A percentile compares a stretch with the other conserved stretches of the same genome.
phyloP scores from a whole-genome alignment of 2,797 vertebrate genomes.

The Tympanoctomys barrerae region DNA sequence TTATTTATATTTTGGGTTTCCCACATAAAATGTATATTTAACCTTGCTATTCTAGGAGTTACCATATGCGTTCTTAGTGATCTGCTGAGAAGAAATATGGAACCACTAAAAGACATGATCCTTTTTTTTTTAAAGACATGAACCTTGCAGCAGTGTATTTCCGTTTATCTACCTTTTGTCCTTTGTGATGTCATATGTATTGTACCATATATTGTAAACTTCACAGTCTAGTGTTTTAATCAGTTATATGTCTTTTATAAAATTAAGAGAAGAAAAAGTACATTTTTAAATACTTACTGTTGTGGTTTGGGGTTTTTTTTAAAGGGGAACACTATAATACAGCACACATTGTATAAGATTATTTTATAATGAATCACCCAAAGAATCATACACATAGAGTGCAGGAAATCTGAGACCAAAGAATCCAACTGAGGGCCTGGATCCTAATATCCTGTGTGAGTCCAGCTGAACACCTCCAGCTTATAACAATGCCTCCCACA shows the following conservation, averaged over 20 bases:
- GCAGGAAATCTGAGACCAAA: no score
- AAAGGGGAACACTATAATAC: no score
- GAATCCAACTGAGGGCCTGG: no score
- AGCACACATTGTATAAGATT: no score
- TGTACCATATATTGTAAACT: not conserved
- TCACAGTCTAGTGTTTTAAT: not conserved
- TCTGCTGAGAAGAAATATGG: slow-evolving; percentile 2
- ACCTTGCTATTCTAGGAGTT: not conserved
- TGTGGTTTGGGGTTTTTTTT: no score
- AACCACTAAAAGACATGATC: not conserved
- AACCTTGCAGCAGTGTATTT: not conserved
- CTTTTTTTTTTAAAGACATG: not conserved
- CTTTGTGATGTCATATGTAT: slow-evolving; percentile 20
- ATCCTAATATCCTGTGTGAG: no score
- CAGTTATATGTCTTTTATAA: not conserved
- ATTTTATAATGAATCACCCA: no score
- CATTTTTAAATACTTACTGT: not conserved
- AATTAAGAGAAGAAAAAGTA: slow-evolving; percentile 11
- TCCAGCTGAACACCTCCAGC: no score
- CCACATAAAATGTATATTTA: not conserved
- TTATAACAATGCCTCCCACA: no score
- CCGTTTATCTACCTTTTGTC: not conserved
- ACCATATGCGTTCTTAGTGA: not conserved
- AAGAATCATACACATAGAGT: no score
- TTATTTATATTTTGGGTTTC: not conserved